Base-by-base conservation (phyloP, 1,140 invertebrate genomes). In the Scaptomyza montana region DNA sequence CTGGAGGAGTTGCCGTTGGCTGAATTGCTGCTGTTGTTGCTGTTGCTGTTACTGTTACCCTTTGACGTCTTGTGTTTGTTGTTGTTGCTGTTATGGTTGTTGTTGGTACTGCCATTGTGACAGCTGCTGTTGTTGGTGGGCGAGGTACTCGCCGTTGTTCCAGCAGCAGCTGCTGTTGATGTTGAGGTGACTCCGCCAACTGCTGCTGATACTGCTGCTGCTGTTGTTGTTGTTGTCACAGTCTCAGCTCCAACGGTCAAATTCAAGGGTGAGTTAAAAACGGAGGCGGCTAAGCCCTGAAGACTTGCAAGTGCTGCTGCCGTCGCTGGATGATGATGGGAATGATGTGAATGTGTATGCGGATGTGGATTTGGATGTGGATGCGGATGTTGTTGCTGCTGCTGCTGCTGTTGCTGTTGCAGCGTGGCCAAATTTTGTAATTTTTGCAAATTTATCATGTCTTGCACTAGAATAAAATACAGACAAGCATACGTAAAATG, bases 241-340 rank as follows among this genome's bases (percentile, higher is more conserved):
- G 71, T 51, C 56, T 87, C 84, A 4, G 79, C 84, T 80, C 95
- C 96, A 72, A 96, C 95, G 86, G 95, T 96, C 47, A 97, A 93
- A 92, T 97, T 97, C 63, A 97, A 93, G 4, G 96, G 96, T 39
- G 96, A 95, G 92, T 96, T 96, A 90, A 96, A 95, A 70, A 95
- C 93, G 53, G 94, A 93, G 89, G 94, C 95, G 16, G 95, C 94
- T 92, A 96, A 94, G 78, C 95, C 95, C 90, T 96, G 95, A 56
- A 96, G 93, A 80, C 95, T 92, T 95, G 95, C 79, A 94, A 93
- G 87, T 94, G 94, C 87, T 90, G 93, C 77, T 90, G 92, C 92
- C 92, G 92, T 80, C 85, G 93, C 84, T 41, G 86, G 80, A 60
- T 89, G 78, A 67, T 91, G 86, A 61, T 91, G 89, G 39, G 81